phyloP scores from a whole-genome alignment of 2,113 vertebrate species.

The Rallus limicola region DNA sequence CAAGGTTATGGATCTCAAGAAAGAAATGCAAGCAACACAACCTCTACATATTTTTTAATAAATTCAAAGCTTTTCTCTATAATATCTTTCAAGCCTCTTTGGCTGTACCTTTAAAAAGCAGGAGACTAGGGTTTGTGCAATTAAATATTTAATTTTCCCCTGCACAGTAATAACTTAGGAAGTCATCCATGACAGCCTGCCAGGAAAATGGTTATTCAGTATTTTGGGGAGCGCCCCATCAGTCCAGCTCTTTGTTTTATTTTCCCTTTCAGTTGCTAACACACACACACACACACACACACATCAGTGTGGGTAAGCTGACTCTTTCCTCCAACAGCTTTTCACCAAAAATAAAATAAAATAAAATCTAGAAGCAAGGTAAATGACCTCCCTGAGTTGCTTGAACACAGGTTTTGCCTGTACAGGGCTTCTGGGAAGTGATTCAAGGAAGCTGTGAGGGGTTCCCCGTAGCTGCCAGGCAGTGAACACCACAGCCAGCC shows the following conservation, averaged over 20 bases:
- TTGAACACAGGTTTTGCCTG: background rate
- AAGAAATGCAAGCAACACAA: background rate
- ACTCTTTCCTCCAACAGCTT: background rate
- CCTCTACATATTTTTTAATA: background rate
- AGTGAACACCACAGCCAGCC: rapidly evolving
- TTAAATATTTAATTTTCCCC: background rate
- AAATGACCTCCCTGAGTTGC: background rate
- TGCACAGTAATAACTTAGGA: background rate
- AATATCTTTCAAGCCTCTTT: background rate
- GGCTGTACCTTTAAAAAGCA: background rate
- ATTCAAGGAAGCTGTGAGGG: background rate
- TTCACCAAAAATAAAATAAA: background rate
- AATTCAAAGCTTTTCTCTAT: background rate
- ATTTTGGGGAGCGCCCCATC: background rate
- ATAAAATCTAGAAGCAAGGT: background rate
- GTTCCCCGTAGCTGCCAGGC: background rate
- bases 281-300: background rate
- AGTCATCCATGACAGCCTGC: background rate
- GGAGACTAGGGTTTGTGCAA: background rate
- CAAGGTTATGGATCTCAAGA: background rate
- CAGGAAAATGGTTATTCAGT: background rate
- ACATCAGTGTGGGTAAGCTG: background rate
- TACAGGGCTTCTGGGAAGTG: rapidly evolving
- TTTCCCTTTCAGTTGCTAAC: background rate
- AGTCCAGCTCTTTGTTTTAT: background rate